Base-by-base conservation (phyloP, 1,140 invertebrate genomes). In the Heliothis virescens region DNA sequence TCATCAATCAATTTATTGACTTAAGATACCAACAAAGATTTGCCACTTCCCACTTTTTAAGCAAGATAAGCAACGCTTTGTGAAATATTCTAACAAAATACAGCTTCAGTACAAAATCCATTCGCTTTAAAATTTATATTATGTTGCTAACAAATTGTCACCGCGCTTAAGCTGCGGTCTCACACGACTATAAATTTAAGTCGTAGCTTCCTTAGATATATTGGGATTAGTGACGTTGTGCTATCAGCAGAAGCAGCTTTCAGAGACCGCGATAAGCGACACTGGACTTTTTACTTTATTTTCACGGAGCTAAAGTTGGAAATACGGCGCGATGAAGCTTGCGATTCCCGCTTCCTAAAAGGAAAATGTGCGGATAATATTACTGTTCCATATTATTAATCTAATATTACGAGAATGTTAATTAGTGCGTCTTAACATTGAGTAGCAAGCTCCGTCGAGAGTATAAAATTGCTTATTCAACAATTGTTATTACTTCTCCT, bases 171-270 rank as follows among this genome's bases (percentile, higher is more conserved):
- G 75, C 72, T 69, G 77, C 75, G 69, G 81, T 82, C 71, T 79
- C 77, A 69, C 72, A 75, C 77, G 71, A 65, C 71, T 52, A 82
- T 82, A 82, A 82, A 82, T 82, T 82, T 72, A 79, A 79, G 48
- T 75, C 59, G 71, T 71, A 72, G 76, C 77, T 82, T 76, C 76
- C 76, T 79, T 57, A 82, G 76, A 79, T 79, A 82, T 76, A 82
- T 77, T 53, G 76, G 81, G 81, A 79, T 82, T 82, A 82, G 76
- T 71, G 52, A 78, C 69, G 76, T 75, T 21, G 67, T 75, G 76
- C 52, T 74, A 82, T 82, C 76, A 73, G 63, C 69, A 73, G 52
- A 62, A 75, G 62, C 71, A 74, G 69, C 53, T 73, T 72, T 72
- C 57, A 63, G 48, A 65, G 60, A 50, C 21, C 47, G 26, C 48